Evolutionary conservation across 2,888 invertebrate species (phyloP), one percentile per base, ranked within the genome.

Genomic region (Oxyteleia sp.): DNA sequence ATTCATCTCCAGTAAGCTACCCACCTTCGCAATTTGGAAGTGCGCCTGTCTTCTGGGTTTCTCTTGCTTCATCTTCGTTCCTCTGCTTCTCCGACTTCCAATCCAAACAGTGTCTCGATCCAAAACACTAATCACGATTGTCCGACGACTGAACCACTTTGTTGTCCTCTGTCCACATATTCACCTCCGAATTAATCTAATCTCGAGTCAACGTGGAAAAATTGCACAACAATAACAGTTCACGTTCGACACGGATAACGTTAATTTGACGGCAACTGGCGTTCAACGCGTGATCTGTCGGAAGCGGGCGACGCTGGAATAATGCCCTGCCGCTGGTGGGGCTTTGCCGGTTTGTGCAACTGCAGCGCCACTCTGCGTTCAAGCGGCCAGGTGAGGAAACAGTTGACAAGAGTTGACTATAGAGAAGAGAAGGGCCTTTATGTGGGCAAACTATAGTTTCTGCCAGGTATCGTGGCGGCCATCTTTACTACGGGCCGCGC

Each of bases 1-100:
- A 4, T 26, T 4, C 26, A 4, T 26, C 26, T 26, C 5, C 26
- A 4, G 26, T 5, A 26, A n/a, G 26, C n/a, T 7, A 80, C 84
- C 16, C 91, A 96, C 96, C 96, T 96, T 96, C 68, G 96, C 96
- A 90, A 96, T 95, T 94, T 96, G 96, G 93, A 95, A 96, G 79
- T 96, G 94, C 86, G 96, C 96, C 86, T 90, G 91, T 74, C 92
- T 89, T 76, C 90, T 89, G 4, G 90, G 89, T 69, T 86, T 89
- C 76, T 93, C 92, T 76, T 92, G 92, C 88, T 93, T 93, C 92
- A 92, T 92, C 78, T 78, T 74, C 47, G 32, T 51, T 47, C 18
- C 20, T 32, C 32, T 16, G 53, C 8, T 45, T 15, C 13, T 59
- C 15, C 35, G 13, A 41, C 51, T 41, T 45, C 13, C 75, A 85